These are phyloP conservation scores for Porites rus DNA, from an alignment of 92 coral and sea anemone species.

Conservation along the genomic window DNA sequence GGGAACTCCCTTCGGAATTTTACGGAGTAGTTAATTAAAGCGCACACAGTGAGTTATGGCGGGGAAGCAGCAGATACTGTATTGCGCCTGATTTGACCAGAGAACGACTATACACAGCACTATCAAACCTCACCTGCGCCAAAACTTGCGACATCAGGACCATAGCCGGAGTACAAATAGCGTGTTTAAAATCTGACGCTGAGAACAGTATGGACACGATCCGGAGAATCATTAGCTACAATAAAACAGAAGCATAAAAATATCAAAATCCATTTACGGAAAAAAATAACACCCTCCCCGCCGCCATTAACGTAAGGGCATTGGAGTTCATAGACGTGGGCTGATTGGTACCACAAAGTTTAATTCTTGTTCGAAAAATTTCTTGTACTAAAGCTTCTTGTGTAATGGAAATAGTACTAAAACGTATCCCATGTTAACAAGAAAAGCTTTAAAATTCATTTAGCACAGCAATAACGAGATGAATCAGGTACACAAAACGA, in stretches of 20 bases:
- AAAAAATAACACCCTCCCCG: neutral
- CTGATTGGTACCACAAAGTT: too few species aligned
- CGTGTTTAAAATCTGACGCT: slow-evolving; percentile 91
- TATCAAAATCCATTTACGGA: neutral
- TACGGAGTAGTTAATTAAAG: too few species aligned
- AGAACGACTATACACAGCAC: too few species aligned
- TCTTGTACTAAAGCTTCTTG: slow-evolving; percentile 27
- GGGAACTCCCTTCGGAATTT: too few species aligned
- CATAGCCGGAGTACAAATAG: slow-evolving; percentile 93
- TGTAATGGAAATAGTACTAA: neutral
- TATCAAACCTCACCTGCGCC: slow-evolving; percentile 70
- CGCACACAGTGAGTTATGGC: too few species aligned
- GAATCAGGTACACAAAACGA: slow-evolving; percentile 38
- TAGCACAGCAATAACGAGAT: slow-evolving; percentile 73
- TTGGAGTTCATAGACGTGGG: too few species aligned
- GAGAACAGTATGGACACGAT: slow-evolving; percentile 89
- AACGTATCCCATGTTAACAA: slow-evolving; percentile 11
- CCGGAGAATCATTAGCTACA: slow-evolving; percentile 80
- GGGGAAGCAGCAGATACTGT: too few species aligned
- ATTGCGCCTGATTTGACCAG: too few species aligned
- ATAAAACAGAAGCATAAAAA: slow-evolving; percentile 13
- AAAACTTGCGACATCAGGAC: slow-evolving; percentile 83
- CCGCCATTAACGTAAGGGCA: too few species aligned
- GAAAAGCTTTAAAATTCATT: slow-evolving; percentile 36
- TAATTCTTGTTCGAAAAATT: too few species aligned